A percentile compares a stretch with the other conserved stretches of the same genome.
Conservation (phyloP, 2,888 invertebrate genomes). For the Rhagophthalmus giganteus region DNA sequence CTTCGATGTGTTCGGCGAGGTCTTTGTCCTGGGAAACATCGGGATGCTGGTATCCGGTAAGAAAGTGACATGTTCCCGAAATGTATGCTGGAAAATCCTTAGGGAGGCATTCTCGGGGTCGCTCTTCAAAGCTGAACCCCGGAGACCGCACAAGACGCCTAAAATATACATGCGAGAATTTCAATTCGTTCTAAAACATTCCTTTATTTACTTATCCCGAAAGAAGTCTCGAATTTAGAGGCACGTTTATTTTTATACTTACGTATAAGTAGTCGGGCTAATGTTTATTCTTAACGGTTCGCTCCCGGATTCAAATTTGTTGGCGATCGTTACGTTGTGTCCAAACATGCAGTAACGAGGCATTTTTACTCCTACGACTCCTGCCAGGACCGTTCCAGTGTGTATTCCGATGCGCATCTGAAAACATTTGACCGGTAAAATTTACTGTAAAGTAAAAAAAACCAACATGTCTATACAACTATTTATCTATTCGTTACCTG, state of each 20-base stretch:
- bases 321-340: slow-evolving; percentile 92
- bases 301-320: slow-evolving; percentile 94
- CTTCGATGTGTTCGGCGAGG: slow-evolving; percentile 69
- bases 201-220: slow-evolving; percentile 10
- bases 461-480: no score
- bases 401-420: slow-evolving; percentile 96
- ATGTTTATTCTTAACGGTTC: slow-evolving; percentile 89
- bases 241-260: slow-evolving; percentile 54
- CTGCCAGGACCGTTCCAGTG: slow-evolving; percentile 90
- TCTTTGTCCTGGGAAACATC: slow-evolving; percentile 63
- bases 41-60: slow-evolving; percentile 77
- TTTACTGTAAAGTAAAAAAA: no score
- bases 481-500: no score
- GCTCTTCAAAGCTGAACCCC: slow-evolving; percentile 76
- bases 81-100: slow-evolving; percentile 80
- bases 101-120: slow-evolving; percentile 77
- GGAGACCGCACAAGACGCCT: slow-evolving; percentile 77
- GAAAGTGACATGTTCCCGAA: slow-evolving; percentile 83
- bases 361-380: slow-evolving; percentile 93
- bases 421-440: no score
- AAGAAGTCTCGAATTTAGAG: slow-evolving; percentile 4
- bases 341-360: slow-evolving; percentile 93
- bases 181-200: slow-evolving; percentile 7
- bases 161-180: slow-evolving; percentile 19
- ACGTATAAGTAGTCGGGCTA: slow-evolving; percentile 92